Evolutionary conservation across 2,113 vertebrate genomes (phyloP).

Genomic region (Chaetops frenatus): DNA sequence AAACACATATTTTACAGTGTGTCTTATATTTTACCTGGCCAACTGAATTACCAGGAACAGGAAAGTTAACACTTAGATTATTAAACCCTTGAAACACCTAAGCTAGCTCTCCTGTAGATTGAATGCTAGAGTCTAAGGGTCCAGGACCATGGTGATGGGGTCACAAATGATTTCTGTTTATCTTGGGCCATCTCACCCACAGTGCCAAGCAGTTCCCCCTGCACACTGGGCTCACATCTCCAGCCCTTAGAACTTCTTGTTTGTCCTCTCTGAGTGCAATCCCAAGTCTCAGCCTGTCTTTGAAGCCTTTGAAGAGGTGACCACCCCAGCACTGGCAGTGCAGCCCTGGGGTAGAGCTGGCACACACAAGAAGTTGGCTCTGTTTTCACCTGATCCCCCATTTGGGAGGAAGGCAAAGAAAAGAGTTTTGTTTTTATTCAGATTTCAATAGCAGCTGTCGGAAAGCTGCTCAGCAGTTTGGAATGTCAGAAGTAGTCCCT

Average conservation of each 20-base stretch:
- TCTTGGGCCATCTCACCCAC: background rate
- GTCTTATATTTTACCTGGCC: background rate
- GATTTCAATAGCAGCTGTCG: conserved; percentile 21
- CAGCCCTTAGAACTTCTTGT: background rate
- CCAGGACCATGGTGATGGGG: background rate
- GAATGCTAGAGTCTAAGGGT: background rate
- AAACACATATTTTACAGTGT: background rate
- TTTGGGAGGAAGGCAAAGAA: background rate
- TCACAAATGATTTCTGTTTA: fast-evolving
- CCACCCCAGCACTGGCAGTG: fast-evolving
- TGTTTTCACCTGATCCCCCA: background rate
- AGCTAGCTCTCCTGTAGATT: background rate
- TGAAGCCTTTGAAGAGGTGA: background rate
- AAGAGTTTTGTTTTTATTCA: conserved; percentile 9
- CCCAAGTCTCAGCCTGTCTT: background rate
- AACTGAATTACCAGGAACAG: background rate
- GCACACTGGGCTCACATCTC: background rate
- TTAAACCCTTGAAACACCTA: background rate
- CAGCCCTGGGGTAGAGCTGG: background rate
- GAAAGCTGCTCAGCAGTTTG: conserved; percentile 52
- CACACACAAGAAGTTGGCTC: background rate
- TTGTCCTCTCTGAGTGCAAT: background rate
- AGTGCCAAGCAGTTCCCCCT: background rate
- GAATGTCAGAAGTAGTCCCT: conserved; percentile 39
- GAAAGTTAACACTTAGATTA: background rate